Base-by-base conservation (phyloP, 2,888 invertebrate species). In the Odontocerum albicorne region DNA sequence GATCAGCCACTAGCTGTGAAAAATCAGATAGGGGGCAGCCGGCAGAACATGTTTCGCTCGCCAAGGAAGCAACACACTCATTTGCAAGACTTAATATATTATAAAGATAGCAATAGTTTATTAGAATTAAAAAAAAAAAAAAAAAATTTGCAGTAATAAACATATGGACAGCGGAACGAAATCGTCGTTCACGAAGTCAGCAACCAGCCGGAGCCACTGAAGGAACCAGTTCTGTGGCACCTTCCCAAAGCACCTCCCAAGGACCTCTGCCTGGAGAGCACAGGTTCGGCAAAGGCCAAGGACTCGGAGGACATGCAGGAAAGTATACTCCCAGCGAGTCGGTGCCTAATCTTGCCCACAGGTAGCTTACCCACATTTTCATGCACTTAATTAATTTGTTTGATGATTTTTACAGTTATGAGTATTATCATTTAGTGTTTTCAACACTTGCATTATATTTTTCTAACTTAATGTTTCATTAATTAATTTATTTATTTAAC, bases 151-250 rank as follows among this genome's bases (percentile, higher is more conserved):
- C 64, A 90, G 90, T 91, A 66, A 90, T 90, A 62, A 91, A 91
- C 75, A 91, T 92, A 19, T 93, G 93, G 93, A 89, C 90, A 1
- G 88, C 88, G 56, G 88, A 87, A 64, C 84, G 85, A 35, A 83
- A 84, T 63, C 78, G 83, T 67, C 81, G 77, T 61, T 57, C 77
- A 49, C 70, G 74, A 12, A 78, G 77, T 62, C 76, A 77, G 60
- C 59, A 59, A 32, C 74, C 76, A 59, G 72, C 72, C 32, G 66
- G 70, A 20, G 72, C 64, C 54, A 73, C 13, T 7, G 12, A 31
- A 8, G 36, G 22, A 4, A 13, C 17, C 7, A 12, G 31, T 2
- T 12, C 31, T 4, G 12, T 19, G 2, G 10, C 20, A 4, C 7
- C 31, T 2, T 21, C 17, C 4, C 46, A 33, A 3, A 35, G 42